These are phyloP conservation scores for Micropterix aruncella DNA, from an alignment of 2,888 invertebrate species.

Conservation along the genomic window DNA sequence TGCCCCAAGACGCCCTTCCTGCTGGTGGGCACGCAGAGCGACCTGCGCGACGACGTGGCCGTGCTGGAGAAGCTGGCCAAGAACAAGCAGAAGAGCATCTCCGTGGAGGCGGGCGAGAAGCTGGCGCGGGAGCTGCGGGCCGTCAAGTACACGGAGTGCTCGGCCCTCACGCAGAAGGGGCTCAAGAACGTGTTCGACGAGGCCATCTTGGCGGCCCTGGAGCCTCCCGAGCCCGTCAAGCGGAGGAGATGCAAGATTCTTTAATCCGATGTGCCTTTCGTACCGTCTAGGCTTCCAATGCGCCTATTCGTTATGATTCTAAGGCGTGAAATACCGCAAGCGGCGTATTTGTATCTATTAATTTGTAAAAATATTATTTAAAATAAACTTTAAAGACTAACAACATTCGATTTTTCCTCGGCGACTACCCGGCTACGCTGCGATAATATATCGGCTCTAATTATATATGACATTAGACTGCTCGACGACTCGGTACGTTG, in stretches of 20 bases:
- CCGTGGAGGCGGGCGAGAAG: slow-evolving; percentile 79
- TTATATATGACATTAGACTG: too few species aligned
- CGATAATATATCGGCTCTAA: too few species aligned
- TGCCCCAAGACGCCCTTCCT: slow-evolving; percentile 89
- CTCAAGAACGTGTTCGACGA: slow-evolving; percentile 92
- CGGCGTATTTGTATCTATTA: too few species aligned
- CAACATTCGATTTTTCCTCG: too few species aligned
- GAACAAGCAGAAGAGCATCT: slow-evolving; percentile 86
- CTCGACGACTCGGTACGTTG: too few species aligned
- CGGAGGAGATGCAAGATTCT: slow-evolving; percentile 47
- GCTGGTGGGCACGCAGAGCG: slow-evolving; percentile 82
- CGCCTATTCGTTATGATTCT: too few species aligned
- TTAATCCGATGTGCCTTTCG: too few species aligned
- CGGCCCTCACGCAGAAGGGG: slow-evolving; percentile 86
- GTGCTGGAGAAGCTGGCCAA: slow-evolving; percentile 80
- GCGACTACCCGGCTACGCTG: too few species aligned
- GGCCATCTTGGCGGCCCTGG: slow-evolving; percentile 82
- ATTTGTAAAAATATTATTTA: too few species aligned
- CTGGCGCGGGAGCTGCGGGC: slow-evolving; percentile 82
- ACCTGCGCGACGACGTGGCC: slow-evolving; percentile 77
- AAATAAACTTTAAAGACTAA: too few species aligned
- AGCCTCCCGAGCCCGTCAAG: slow-evolving; percentile 80
- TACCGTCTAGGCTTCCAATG: too few species aligned
- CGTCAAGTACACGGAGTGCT: slow-evolving; percentile 90
- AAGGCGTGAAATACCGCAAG: too few species aligned